These are phyloP conservation scores for Macaca fascicularis DNA, from an alignment of 2,113 vertebrate genomes.

Conservation along the genomic window T2T-MFA8v1.1 NC_088377.1:109437001-109437500, in stretches of 20 bases:
- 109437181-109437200: slow-evolving; percentile 8
- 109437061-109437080: slow-evolving; percentile 33
- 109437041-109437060: slow-evolving; percentile 61
- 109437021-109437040: background rate
- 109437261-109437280: background rate
- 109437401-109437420: background rate
- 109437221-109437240: background rate
- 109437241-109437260: background rate
- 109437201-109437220: background rate
- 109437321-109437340: background rate
- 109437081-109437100: slow-evolving; percentile 42
- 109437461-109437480: background rate
- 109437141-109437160: background rate
- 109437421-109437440: slow-evolving; percentile 42
- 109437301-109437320: background rate
- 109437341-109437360: background rate
- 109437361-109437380: background rate
- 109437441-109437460: slow-evolving; percentile 24
- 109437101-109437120: background rate
- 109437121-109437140: background rate
- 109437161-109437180: background rate
- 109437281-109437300: background rate
- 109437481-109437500: background rate
- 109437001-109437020: slow-evolving; percentile 68
- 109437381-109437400: background rate